Percentiles rank a stretch among this genome's conserved stretches.
These are phyloP conservation scores for Oscheius sp. DNA, from an alignment of 2,888 invertebrate species.

Conservation along the genomic window DNA sequence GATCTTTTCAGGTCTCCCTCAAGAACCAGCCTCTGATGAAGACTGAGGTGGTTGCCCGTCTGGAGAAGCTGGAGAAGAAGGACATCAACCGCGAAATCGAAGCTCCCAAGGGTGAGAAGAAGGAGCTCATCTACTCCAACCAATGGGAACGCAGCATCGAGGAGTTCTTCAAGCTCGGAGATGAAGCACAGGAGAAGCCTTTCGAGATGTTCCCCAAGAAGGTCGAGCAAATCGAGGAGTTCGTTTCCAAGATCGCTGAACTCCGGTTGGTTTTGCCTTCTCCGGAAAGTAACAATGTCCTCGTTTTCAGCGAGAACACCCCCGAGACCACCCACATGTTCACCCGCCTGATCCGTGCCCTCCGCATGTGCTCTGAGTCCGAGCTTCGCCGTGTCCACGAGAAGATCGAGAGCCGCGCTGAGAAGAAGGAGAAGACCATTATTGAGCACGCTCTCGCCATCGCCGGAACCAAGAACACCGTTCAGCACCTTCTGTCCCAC, in stretches of 20 bases:
- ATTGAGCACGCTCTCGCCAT: constrained; percentile 58
- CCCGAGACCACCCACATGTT: constrained; percentile 41
- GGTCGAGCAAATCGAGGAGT: constrained; percentile 45
- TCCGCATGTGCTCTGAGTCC: constrained; percentile 57
- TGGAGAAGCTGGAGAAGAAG: constrained; percentile 42
- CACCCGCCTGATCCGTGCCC: constrained; percentile 56
- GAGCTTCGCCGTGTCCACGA: constrained; percentile 60
- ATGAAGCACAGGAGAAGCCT: constrained; percentile 47
- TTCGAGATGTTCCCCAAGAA: constrained; percentile 53
- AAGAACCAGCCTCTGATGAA: constrained; percentile 51
- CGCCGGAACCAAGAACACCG: constrained; percentile 61
- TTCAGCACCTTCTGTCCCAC: constrained; percentile 49
- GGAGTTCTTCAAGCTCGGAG: constrained; percentile 61
- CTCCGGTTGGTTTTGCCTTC: constrained; percentile 26
- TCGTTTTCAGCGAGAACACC: neutral
- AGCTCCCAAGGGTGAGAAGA: constrained; percentile 45
- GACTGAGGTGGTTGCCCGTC: constrained; percentile 50
- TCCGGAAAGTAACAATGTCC: too few relatives aligned
- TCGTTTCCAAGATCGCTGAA: constrained; percentile 48
- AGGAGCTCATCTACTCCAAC: constrained; percentile 54
- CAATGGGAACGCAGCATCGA: constrained; percentile 55
- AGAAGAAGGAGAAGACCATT: constrained; percentile 47
- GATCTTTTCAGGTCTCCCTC: constrained; percentile 35
- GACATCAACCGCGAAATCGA: constrained; percentile 47
- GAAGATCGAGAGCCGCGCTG: constrained; percentile 41